phyloP scores from a whole-genome alignment of 2,888 invertebrate genomes.

The Ischnus inquisitorius region DNA sequence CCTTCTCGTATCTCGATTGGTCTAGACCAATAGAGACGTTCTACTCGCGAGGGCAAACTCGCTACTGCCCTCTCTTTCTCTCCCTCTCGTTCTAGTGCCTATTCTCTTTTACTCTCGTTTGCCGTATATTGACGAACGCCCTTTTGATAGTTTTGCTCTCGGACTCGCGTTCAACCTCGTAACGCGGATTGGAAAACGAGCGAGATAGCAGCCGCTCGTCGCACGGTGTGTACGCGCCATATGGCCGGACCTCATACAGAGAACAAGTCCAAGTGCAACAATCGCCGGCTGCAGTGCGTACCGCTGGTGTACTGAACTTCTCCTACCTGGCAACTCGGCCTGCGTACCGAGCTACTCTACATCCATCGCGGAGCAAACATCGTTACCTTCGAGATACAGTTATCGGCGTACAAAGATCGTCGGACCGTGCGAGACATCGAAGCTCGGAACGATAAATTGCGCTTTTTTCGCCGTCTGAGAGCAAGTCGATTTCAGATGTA shows the following conservation, averaged over 20 bases:
- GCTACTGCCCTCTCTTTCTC: slow-evolving; percentile 45
- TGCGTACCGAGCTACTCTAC: slow-evolving; percentile 12
- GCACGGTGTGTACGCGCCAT: slow-evolving; percentile 51
- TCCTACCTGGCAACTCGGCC: slow-evolving; percentile 39
- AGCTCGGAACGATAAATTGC: neutral
- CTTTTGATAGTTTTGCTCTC: slow-evolving; percentile 65
- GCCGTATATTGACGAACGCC: slow-evolving; percentile 45
- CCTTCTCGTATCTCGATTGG: slow-evolving; percentile 70
- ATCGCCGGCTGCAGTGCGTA: slow-evolving; percentile 71
- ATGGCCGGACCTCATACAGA: slow-evolving; percentile 56
- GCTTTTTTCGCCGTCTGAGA: neutral
- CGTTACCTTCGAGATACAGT: neutral
- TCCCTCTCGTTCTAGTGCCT: slow-evolving; percentile 60
- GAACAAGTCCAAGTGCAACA: slow-evolving; percentile 79
- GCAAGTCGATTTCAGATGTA: too few relatives aligned
- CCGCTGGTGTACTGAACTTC: slow-evolving; percentile 35
- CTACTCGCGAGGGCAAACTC: slow-evolving; percentile 64
- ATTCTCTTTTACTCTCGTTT: slow-evolving; percentile 57
- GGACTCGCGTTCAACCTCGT: slow-evolving; percentile 44
- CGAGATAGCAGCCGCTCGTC: slow-evolving; percentile 50
- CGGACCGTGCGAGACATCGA: neutral
- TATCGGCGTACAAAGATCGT: neutral
- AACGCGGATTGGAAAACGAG: slow-evolving; percentile 64
- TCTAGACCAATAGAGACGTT: slow-evolving; percentile 69
- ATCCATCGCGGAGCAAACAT: slow-evolving; percentile 10